Evolutionary conservation across 2,113 vertebrate species (phyloP).

Genomic region (Cnemophilus loriae): DNA sequence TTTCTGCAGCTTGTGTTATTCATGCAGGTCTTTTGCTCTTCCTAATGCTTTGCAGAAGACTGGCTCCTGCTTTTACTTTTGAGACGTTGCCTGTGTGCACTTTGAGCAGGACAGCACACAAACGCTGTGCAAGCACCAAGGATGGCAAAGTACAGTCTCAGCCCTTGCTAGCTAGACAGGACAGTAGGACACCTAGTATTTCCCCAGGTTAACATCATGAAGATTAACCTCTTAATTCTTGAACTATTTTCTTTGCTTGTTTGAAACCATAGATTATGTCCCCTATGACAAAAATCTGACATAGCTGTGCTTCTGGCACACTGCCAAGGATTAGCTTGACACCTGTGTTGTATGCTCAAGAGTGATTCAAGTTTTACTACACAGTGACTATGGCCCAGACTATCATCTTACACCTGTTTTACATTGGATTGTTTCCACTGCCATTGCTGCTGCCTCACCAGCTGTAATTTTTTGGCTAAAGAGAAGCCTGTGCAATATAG

Average conservation of each 20-base stretch:
- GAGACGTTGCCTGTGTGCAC: not conserved
- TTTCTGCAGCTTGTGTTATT: not conserved
- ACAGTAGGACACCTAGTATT: not conserved
- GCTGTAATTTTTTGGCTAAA: not conserved
- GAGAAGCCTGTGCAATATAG: not conserved
- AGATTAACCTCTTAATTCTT: not conserved
- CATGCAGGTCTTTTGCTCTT: not conserved
- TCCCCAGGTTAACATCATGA: not conserved
- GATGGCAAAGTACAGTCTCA: not conserved
- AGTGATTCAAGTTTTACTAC: slow-evolving; percentile 1
- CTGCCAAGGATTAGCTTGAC: not conserved
- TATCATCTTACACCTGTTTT: not conserved
- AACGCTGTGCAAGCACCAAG: not conserved
- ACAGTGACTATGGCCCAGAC: not conserved
- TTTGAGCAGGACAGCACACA: not conserved
- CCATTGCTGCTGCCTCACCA: not conserved
- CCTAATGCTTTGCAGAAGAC: not conserved
- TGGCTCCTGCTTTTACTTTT: not conserved
- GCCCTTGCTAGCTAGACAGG: not conserved
- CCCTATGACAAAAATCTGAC: not conserved
- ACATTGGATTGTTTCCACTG: not conserved
- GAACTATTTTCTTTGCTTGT: not conserved
- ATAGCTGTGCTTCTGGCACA: not conserved
- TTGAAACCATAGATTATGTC: not conserved
- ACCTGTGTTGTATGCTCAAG: not conserved